Evolutionary conservation across 1,140 invertebrate genomes (phyloP).

Genomic region (Bombus soroeensis): DNA sequence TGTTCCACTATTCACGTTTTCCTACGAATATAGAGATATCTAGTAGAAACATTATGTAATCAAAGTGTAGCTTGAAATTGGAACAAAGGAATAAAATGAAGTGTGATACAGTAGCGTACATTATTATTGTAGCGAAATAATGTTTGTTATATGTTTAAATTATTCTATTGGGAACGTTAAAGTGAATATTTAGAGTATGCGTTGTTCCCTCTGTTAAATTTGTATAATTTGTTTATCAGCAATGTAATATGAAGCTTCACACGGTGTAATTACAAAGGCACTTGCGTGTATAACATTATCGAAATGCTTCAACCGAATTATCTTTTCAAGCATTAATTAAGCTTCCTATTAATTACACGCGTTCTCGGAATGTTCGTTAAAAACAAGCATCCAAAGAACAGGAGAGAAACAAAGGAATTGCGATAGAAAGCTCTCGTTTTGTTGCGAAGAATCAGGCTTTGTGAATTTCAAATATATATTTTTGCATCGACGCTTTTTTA

Average conservation of each 20-base stretch:
- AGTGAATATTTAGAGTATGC: background rate
- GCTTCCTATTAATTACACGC: background rate
- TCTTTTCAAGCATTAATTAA: background rate
- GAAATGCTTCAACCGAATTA: background rate
- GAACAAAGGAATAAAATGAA: background rate
- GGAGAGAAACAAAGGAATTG: background rate
- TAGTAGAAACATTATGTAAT: constrained; percentile 15
- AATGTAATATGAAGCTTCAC: background rate
- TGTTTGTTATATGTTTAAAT: no score
- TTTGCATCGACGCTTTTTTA: background rate
- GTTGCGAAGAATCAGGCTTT: background rate
- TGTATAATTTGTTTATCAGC: no score
- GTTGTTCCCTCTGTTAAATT: background rate
- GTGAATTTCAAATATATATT: background rate
- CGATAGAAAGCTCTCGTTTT: background rate
- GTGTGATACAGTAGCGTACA: background rate
- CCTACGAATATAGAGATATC: constrained; percentile 30
- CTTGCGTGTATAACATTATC: background rate
- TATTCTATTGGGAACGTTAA: background rate
- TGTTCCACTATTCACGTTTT: constrained; percentile 27
- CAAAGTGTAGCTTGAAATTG: constrained; percentile 1
- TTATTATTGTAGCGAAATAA: background rate
- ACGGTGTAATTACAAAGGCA: background rate
- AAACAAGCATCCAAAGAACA: background rate
- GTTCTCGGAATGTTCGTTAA: background rate